Conservation (phyloP, 2,888 invertebrate species). For the Masnerella sp. region DNA sequence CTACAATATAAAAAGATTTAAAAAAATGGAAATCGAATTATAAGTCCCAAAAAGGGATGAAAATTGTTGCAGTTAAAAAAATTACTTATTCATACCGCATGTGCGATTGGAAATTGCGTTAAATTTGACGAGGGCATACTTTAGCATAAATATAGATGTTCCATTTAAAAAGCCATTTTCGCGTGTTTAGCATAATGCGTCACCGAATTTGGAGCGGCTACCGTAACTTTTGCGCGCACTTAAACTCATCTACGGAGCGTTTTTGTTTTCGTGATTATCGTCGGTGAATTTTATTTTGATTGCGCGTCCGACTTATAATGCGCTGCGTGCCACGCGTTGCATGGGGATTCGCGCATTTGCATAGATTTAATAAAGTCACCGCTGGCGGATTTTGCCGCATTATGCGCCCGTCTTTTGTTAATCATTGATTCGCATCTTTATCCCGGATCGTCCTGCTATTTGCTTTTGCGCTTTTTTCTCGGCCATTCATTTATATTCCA, state of each 20-base stretch:
- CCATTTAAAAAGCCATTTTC: conserved; percentile 75
- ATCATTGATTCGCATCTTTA: conserved; percentile 58
- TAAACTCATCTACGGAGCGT: conserved; percentile 39
- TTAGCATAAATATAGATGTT: conserved; percentile 74
- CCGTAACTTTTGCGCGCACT: conserved; percentile 46
- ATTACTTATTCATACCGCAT: conserved; percentile 61
- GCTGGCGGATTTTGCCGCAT: conserved; percentile 50
- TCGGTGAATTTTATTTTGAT: conserved; percentile 52
- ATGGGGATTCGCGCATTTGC: conserved; percentile 59
- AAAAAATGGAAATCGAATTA: no score
- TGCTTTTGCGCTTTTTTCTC: conserved; percentile 40
- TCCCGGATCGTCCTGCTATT: conserved; percentile 51
- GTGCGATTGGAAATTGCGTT: conserved; percentile 67
- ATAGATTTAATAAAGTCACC: conserved; percentile 61
- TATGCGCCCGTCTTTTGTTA: conserved; percentile 58
- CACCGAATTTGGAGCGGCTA: conserved; percentile 49
- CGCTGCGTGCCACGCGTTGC: conserved; percentile 55
- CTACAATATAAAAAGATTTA: no score
- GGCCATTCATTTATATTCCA: conserved; percentile 50
- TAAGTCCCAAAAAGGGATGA: no score
- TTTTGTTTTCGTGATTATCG: conserved; percentile 50
- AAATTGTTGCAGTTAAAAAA: no score
- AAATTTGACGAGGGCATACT: conserved; percentile 53
- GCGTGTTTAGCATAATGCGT: conserved; percentile 74
- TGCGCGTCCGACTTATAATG: conserved; percentile 52